A percentile compares a stretch with the other conserved stretches of the same genome.
Evolutionary conservation across 2,797 vertebrate genomes (phyloP).

Genomic region (Mus caroli): DNA sequence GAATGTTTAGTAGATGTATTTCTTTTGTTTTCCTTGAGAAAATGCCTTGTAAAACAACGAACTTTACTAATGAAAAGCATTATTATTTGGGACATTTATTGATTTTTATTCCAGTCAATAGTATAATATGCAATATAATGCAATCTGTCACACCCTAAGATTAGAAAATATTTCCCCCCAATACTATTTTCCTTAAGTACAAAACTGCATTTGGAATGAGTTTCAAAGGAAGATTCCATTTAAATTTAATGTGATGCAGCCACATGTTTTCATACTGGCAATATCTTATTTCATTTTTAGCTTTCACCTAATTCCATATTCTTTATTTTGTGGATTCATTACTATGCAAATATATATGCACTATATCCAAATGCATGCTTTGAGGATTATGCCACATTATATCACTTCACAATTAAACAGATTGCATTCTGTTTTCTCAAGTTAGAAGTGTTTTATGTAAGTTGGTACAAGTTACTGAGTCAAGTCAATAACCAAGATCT

Average conservation of each 20-base stretch:
- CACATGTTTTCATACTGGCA: constrained; percentile 77
- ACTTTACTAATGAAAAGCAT: constrained; percentile 72
- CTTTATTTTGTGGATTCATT: constrained; percentile 80
- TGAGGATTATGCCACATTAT: constrained; percentile 79
- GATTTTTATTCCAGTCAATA: constrained; percentile 73
- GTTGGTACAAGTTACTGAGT: constrained; percentile 61
- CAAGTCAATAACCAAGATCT: constrained; percentile 33
- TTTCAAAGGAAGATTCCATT: constrained; percentile 79
- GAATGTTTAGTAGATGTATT: constrained; percentile 39
- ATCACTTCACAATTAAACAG: constrained; percentile 81
- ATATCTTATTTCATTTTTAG: constrained; percentile 82
- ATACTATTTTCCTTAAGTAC: constrained; percentile 75
- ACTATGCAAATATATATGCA: constrained; percentile 78
- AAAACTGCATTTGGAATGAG: constrained; percentile 77
- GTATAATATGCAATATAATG: constrained; percentile 68
- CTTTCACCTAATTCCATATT: constrained; percentile 77
- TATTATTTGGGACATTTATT: constrained; percentile 57
- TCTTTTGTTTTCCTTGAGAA: constrained; percentile 62
- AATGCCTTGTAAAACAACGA: constrained; percentile 58
- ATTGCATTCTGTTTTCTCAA: constrained; percentile 68
- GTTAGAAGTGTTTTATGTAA: constrained; percentile 60
- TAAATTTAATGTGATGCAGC: constrained; percentile 80
- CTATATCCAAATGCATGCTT: constrained; percentile 78
- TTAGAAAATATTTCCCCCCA: constrained; percentile 77
- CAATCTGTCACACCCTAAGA: constrained; percentile 73